Conservation (phyloP, 2,113 vertebrate genomes). For the Rana temporaria region DNA sequence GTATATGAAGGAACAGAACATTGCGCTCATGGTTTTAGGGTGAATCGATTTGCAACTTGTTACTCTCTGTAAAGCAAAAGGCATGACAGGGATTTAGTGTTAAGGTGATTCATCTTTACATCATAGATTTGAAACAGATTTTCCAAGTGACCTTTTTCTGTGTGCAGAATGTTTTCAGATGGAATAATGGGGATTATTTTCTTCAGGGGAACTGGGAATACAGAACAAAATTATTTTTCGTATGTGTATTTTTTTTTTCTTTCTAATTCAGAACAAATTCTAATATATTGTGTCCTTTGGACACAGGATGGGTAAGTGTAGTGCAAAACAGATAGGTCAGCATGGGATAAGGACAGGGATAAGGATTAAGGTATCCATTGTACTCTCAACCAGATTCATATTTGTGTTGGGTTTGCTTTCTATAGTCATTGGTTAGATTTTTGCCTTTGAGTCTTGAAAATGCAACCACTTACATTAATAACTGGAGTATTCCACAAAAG, state of each 20-base stretch:
- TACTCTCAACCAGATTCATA: too few species aligned
- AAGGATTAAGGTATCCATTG: too few species aligned
- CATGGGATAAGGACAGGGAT: not conserved
- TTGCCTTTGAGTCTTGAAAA: too few species aligned
- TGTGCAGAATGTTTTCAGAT: constrained; percentile 34
- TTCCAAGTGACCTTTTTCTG: constrained; percentile 52
- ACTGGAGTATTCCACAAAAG: too few species aligned
- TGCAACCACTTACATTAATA: too few species aligned
- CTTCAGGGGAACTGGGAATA: not conserved
- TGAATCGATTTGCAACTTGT: not conserved
- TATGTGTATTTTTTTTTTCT: too few species aligned
- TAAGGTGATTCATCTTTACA: constrained; percentile 54
- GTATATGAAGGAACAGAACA: not conserved
- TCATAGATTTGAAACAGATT: constrained; percentile 44
- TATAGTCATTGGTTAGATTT: too few species aligned
- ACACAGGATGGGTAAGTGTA: not conserved
- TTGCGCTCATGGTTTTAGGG: constrained; percentile 1
- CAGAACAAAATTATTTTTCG: not conserved
- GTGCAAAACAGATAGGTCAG: not conserved
- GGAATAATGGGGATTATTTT: constrained; percentile 15
- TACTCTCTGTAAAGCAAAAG: constrained; percentile 10
- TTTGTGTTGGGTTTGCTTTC: too few species aligned
- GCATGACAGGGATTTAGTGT: constrained; percentile 36
- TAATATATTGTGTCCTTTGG: not conserved
- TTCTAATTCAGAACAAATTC: too few species aligned